Base-by-base conservation (phyloP, 2,113 vertebrate species). In the Saimiri boliviensis region DNA sequence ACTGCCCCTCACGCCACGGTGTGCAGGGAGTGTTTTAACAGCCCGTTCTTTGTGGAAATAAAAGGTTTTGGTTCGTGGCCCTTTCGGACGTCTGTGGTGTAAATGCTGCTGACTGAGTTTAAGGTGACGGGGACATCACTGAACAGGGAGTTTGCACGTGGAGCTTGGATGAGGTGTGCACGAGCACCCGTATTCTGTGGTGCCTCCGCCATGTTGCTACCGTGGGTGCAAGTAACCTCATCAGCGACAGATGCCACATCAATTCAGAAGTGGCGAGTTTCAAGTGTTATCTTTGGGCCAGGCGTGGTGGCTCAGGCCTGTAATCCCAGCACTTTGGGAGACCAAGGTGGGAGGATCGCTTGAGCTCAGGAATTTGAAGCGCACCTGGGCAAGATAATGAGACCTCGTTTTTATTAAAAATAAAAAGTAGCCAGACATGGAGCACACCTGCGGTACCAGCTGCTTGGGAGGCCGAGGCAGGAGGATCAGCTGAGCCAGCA, bases 1-100 rank as follows among this genome's bases (percentile, higher is more conserved):
- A 4, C 23, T 0, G 25, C 12, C 12, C 60, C 7, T 17, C 21
- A 16, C 9, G 3, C 32, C 1, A 40, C 0, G 5, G 40, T 58
- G 35, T 70, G 37, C 60, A 6, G 35, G 40, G 3, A n/a, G 3
- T 2, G 0, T 77, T 2, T 0, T n/a, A 66, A 6, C 12, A 14
- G 82, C 40, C 47, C 6, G 6, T 10, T 17, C 21, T 20, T 12
- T 7, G 40, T 40, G 30, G 42, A 20, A 4, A 2, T 23, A 7
- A 40, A 25, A 23, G 32, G 47, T 5, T 2, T 35, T 56, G 77
- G 0, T 1, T 12, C 14, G 2, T 32, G 16, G 6, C 49, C 49
- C 52, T 66, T 27, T n/a, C 52, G 12, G 2, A 1, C 7, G 25
- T 23, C 54, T 12, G 2, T 37, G 81, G 12, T 40, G 13, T 32